Conservation (phyloP, 2,888 invertebrate genomes). For the Phengaris alcon region DNA sequence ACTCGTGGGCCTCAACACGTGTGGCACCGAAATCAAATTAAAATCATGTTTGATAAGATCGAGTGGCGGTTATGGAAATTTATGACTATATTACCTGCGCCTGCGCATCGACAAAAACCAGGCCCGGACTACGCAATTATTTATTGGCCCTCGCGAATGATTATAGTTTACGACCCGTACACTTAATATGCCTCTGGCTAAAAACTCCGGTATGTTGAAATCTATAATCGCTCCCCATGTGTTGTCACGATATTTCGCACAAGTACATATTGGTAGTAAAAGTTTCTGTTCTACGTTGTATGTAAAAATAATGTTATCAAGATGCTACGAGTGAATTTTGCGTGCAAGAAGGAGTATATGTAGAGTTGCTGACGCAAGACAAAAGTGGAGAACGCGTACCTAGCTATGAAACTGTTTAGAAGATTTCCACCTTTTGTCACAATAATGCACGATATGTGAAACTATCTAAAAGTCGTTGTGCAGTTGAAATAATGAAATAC, state of each 20-base stretch:
- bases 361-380: not conserved
- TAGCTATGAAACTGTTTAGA: too few relatives aligned
- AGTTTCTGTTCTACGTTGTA: not conserved
- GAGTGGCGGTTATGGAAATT: constrained; percentile 80
- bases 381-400: not conserved
- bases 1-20: constrained; percentile 73
- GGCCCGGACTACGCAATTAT: constrained; percentile 72
- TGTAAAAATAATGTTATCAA: not conserved
- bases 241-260: constrained; percentile 13
- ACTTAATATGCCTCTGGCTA: constrained; percentile 65
- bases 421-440: too few relatives aligned
- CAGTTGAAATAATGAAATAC: too few relatives aligned
- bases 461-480: too few relatives aligned
- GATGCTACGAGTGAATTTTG: not conserved
- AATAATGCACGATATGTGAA: too few relatives aligned
- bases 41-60: constrained; percentile 80
- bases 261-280: not conserved
- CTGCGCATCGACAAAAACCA: constrained; percentile 74
- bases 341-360: not conserved
- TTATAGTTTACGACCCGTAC: constrained; percentile 73
- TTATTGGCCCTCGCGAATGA: constrained; percentile 74
- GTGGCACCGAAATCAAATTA: constrained; percentile 78
- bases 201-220: constrained; percentile 26
- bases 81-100: constrained; percentile 80
- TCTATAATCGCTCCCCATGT: not conserved